Percentiles rank a stretch among this genome's conserved stretches.
These are phyloP conservation scores for Alfaro cultratus DNA, from an alignment of 2,797 vertebrate genomes.

Conservation along the genomic window DNA sequence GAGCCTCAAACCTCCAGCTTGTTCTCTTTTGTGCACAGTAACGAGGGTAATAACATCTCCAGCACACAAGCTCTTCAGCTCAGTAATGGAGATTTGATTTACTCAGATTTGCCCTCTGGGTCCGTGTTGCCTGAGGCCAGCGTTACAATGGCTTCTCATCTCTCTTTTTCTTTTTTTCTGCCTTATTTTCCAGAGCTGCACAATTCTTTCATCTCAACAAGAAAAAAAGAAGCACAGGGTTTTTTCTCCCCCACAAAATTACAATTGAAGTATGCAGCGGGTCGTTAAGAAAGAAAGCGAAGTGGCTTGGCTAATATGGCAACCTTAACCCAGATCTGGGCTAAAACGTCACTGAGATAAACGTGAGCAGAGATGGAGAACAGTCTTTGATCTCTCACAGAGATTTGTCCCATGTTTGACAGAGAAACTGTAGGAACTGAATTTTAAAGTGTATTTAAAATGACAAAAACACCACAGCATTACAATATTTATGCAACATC, in stretches of 20 bases:
- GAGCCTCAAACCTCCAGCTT: conserved; percentile 14
- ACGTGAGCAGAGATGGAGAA: not conserved
- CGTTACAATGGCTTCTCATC: conserved; percentile 16
- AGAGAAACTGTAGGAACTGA: not conserved
- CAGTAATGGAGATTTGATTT: conserved; percentile 62
- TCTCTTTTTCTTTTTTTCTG: conserved; percentile 7
- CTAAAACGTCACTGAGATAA: conserved; percentile 2
- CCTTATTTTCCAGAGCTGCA: conserved; percentile 1
- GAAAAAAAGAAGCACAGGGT: not conserved
- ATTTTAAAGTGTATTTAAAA: not conserved
- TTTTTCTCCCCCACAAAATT: not conserved
- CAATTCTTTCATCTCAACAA: not conserved
- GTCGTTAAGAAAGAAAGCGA: conserved; percentile 6
- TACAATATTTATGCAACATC: not conserved
- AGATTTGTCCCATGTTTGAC: not conserved
- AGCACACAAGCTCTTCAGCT: conserved; percentile 42
- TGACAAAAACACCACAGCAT: not conserved
- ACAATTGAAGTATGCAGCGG: conserved; percentile 2
- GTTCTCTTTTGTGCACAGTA: conserved; percentile 41
- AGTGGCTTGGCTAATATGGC: not conserved
- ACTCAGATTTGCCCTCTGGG: conserved; percentile 53
- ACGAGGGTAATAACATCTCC: conserved; percentile 58
- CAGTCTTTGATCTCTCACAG: not conserved
- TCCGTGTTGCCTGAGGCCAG: conserved; percentile 45
- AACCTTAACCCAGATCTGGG: conserved; percentile 3